Conservation (phyloP, 2,888 invertebrate genomes). For the Lasioglossum pauxillum region DNA sequence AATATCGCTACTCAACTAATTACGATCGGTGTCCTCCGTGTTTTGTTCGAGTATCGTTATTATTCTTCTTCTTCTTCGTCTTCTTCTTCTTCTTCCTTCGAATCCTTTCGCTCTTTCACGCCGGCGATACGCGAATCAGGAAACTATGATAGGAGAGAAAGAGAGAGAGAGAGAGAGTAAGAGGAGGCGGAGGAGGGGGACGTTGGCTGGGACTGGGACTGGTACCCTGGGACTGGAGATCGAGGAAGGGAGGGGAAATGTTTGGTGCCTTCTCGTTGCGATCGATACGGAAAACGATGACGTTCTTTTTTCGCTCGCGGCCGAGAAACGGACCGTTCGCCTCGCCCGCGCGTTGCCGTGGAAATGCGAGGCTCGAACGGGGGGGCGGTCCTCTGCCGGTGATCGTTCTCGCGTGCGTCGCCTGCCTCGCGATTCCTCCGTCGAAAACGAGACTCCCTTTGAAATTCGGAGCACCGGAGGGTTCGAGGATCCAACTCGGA, state of each 20-base stretch:
- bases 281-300: slow-evolving; percentile 11
- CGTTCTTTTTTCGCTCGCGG: background rate
- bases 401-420: background rate
- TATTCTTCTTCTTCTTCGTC: slow-evolving; percentile 4
- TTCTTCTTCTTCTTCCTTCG: background rate
- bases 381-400: slow-evolving; percentile 11
- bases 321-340: background rate
- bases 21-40: slow-evolving; percentile 18
- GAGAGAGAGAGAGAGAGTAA: background rate
- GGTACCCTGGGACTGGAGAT: slow-evolving; percentile 7
- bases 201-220: background rate
- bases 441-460: background rate
- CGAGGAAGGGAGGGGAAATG: background rate
- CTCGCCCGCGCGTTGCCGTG: background rate
- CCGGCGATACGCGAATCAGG: slow-evolving; percentile 11
- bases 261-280: background rate
- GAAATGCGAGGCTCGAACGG: background rate
- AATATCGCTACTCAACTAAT: slow-evolving; percentile 54
- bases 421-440: background rate
- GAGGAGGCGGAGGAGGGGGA: slow-evolving; percentile 1
- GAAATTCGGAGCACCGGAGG: background rate
- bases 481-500: background rate
- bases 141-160: slow-evolving; percentile 11
- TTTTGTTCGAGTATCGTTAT: slow-evolving; percentile 29
- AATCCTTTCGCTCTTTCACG: slow-evolving; percentile 7